Base-by-base conservation (phyloP, 2,113 vertebrate species). In the Psittacara wagleri region DNA sequence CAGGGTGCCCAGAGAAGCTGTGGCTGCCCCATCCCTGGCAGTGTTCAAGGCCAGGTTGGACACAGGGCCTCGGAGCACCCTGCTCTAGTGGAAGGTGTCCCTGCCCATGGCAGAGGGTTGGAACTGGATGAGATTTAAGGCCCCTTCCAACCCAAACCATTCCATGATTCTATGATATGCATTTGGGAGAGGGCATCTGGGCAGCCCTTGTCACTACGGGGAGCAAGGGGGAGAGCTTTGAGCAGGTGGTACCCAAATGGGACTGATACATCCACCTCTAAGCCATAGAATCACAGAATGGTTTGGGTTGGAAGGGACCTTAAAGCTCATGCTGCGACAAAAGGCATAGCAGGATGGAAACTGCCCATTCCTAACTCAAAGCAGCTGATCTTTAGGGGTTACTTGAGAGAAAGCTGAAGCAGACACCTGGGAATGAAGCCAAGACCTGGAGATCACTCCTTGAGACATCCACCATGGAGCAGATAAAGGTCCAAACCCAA, bases 181-280 rank as follows among this genome's bases (percentile, higher is more conserved):
- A 0, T 43, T 70, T 31, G 46, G 86, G 66, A 94, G 24, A 64
- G 5, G n/a, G 18, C 6, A 52, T 16, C 16, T 43, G 46, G 39
- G 25, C 37, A 69, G 4, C 69, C 57, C 31, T 35, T 16, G 24
- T 17, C 18, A n/a, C 10, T 35, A 10, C 4, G 2, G 23, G 54
- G 35, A 78, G 41, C 7, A 52, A 72, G 6, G 23, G 13, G 16
- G 18, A 59, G 5, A 2, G 14, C 18, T 46, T 15, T 39, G 52
- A 52, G 59, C 4, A 89, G 37, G 18, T 0, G 3, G 24, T 33
- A 39, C 17, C 25, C 20, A 5, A 89, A 41, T 8, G 18, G 24
- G 19, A 27, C 7, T 8, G 10, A 57, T 9, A 37, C 0, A 0
- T 41, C 17, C 67, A 37, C 14, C 24, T 75, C 49, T 0, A 0